These are phyloP conservation scores for Mycetomoellerius zeteki DNA, from an alignment of 1,140 invertebrate species.

Conservation along the genomic window DNA sequence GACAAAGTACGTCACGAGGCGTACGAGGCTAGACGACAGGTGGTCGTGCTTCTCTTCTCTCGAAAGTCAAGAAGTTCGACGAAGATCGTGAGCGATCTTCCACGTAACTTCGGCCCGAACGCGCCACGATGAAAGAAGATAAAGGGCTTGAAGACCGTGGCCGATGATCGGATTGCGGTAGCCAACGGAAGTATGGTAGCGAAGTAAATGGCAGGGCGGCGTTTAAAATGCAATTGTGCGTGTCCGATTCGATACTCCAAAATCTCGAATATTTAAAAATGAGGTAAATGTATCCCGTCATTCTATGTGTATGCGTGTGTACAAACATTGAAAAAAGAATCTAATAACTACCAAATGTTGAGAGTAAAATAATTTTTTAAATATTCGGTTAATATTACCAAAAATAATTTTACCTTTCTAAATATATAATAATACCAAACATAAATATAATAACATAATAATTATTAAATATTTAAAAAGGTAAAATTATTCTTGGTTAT, in stretches of 20 bases:
- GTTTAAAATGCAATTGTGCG: conserved; percentile 39
- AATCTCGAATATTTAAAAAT: neutral
- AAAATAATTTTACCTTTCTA: no score
- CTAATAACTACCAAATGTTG: no score
- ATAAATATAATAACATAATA: no score
- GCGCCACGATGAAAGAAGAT: conserved; percentile 46
- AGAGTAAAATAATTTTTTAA: no score
- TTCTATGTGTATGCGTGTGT: neutral
- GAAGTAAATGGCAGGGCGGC: conserved; percentile 23
- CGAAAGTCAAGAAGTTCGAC: conserved; percentile 68
- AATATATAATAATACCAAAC: no score
- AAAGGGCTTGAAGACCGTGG: conserved; percentile 28
- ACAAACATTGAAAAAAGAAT: neutral
- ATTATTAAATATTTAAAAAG: no score
- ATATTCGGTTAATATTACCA: no score
- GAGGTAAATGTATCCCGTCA: neutral
- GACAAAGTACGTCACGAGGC: conserved; percentile 55
- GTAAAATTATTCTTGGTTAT: no score
- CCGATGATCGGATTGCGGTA: conserved; percentile 53
- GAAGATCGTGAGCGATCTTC: conserved; percentile 68
- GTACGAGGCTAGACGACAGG: conserved; percentile 73
- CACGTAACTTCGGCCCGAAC: conserved; percentile 62
- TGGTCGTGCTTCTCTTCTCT: conserved; percentile 72
- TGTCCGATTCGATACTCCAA: neutral
- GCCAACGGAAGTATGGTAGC: conserved; percentile 53